Conservation (phyloP, 2,797 vertebrate species). For the Crypturellus tataupa region DNA sequence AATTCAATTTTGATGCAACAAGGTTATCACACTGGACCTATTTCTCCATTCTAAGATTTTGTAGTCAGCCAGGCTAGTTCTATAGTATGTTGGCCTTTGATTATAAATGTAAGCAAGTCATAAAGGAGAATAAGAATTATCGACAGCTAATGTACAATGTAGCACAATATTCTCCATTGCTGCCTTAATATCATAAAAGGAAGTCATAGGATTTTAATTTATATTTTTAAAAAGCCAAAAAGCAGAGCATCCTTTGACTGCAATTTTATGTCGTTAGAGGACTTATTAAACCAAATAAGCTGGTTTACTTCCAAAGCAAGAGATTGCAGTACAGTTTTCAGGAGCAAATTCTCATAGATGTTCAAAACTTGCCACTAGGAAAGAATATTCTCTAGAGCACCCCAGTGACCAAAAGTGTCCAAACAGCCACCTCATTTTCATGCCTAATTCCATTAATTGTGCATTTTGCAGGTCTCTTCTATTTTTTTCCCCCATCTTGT, state of each 20-base stretch:
- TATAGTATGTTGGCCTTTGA: conserved; percentile 39
- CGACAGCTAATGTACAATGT: conserved; percentile 47
- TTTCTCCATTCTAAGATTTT: conserved; percentile 30
- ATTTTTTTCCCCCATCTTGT: background rate
- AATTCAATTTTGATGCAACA: background rate
- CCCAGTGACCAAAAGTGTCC: conserved; percentile 8
- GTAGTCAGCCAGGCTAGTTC: conserved; percentile 20
- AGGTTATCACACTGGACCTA: background rate
- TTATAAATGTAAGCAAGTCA: conserved; percentile 19
- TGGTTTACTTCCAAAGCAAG: conserved; percentile 14
- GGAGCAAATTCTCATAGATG: background rate
- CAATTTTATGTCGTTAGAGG: background rate
- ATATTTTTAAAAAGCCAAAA: background rate
- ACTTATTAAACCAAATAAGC: conserved; percentile 8
- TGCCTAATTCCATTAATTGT: background rate
- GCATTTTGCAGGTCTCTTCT: background rate
- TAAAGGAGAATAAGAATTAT: conserved; percentile 24
- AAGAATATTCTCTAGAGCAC: background rate
- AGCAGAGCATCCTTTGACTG: background rate
- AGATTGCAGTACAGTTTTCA: background rate
- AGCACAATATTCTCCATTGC: conserved; percentile 59
- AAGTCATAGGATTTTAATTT: background rate
- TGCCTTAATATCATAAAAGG: conserved; percentile 74
- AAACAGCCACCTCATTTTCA: background rate
- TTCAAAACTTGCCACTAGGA: conserved; percentile 6